Conservation (phyloP, 1,140 invertebrate species). For the Macrocentrus cingulum region DNA sequence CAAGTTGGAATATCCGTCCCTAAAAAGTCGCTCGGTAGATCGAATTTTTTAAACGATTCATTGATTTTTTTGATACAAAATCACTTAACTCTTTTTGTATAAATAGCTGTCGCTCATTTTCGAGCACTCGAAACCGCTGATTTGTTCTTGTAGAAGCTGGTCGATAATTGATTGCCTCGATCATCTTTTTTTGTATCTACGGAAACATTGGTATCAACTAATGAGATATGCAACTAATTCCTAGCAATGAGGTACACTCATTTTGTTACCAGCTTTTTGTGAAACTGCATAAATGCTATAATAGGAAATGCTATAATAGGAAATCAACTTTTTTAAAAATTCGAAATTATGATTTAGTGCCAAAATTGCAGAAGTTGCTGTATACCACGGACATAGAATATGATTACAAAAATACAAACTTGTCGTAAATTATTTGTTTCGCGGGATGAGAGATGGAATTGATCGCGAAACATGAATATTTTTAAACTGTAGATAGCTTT, state of each 20-base stretch:
- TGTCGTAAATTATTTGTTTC: neutral
- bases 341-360: neutral
- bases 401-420: constrained; percentile 7
- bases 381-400: constrained; percentile 1
- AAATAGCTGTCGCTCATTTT: neutral
- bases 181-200: neutral
- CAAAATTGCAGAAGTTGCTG: neutral
- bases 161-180: neutral
- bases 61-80: neutral
- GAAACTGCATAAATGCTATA: neutral
- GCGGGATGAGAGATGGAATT: neutral
- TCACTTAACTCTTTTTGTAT: constrained; percentile 2
- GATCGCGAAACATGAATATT: constrained; percentile 28
- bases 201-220: constrained; percentile 22
- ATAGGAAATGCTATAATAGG: neutral
- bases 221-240: neutral
- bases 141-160: neutral
- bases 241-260: neutral
- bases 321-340: neutral
- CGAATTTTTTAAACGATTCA: constrained; percentile 13
- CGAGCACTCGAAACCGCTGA: neutral
- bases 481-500: constrained; percentile 32
- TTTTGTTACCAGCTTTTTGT: neutral
- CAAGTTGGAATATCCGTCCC: constrained; percentile 10
- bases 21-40: constrained; percentile 13